phyloP scores from a whole-genome alignment of 2,113 vertebrate species.

The Turnix velox region DNA sequence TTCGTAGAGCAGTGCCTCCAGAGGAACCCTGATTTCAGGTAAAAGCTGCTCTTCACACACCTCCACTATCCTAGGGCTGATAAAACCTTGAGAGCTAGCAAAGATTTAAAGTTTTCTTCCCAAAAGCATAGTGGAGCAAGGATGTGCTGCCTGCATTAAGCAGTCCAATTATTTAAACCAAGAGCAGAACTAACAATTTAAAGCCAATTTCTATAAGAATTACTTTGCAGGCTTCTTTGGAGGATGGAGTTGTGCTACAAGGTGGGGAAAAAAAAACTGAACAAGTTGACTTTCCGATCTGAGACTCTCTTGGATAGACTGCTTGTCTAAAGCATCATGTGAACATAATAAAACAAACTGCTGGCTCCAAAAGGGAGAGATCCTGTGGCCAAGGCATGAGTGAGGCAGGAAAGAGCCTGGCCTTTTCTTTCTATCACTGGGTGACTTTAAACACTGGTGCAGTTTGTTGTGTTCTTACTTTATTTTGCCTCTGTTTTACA shows the following conservation, averaged over 20 bases:
- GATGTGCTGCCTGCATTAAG: background rate
- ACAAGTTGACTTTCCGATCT: background rate
- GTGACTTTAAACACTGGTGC: background rate
- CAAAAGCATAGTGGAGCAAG: accelerated
- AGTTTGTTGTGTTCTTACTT: background rate
- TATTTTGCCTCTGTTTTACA: constrained; percentile 40
- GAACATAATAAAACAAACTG: background rate
- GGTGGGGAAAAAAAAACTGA: background rate
- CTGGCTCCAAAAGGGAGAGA: background rate
- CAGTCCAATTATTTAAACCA: background rate
- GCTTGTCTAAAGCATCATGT: accelerated
- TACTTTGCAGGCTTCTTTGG: background rate
- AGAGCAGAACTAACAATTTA: background rate
- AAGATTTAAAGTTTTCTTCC: background rate
- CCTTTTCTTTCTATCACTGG: background rate
- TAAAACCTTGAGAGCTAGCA: accelerated
- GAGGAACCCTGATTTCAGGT: constrained; percentile 89
- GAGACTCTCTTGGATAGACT: background rate
- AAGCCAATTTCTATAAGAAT: background rate
- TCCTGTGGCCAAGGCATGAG: background rate
- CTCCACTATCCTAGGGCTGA: accelerated
- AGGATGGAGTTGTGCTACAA: background rate
- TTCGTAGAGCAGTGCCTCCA: constrained; percentile 95
- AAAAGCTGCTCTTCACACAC: background rate
- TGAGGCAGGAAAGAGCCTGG: background rate